Percentiles rank a stretch among this genome's conserved stretches.
Evolutionary conservation across 2,797 vertebrate species (phyloP).

Genomic region (Pseudochaenichthys georgianus): DNA sequence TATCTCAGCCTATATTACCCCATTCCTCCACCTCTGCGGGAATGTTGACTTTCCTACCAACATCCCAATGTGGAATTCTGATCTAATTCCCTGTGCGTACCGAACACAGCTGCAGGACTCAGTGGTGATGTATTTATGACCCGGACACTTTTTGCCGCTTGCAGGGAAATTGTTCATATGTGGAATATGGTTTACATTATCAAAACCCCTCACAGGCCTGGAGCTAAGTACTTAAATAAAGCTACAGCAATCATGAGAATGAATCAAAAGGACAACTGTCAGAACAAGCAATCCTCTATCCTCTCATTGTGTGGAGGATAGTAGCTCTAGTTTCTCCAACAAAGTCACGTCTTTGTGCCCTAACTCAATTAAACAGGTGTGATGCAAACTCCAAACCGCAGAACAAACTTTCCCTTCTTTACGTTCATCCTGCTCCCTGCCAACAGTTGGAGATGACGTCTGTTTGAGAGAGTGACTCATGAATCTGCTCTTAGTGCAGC

Average conservation of each 20-base stretch:
- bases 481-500: conserved; percentile 79
- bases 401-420: conserved; percentile 82
- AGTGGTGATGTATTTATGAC: conserved; percentile 76
- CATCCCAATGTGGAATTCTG: conserved; percentile 83
- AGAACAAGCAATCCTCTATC: conserved; percentile 40
- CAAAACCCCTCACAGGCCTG: conserved; percentile 40
- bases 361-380: conserved; percentile 71
- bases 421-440: conserved; percentile 70
- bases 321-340: conserved; percentile 42
- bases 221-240: conserved; percentile 45
- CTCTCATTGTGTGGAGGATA: conserved; percentile 50
- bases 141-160: conserved; percentile 54
- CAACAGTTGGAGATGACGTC: conserved; percentile 79
- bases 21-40: conserved; percentile 57
- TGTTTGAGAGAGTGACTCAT: conserved; percentile 84
- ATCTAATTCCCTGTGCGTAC: conserved; percentile 74
- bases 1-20: conserved; percentile 55
- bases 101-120: conserved; percentile 70
- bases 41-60: conserved; percentile 83
- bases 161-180: conserved; percentile 60
- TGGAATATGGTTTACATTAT: conserved; percentile 74
- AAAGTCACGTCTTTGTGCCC: conserved; percentile 58
- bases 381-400: conserved; percentile 67
- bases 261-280: conserved; percentile 62
- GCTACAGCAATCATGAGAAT: conserved; percentile 35